A percentile compares a stretch with the other conserved stretches of the same genome.
These are phyloP conservation scores for Darevskia mixta DNA, from an alignment of 2,797 vertebrate species.

Conservation along the genomic window DNA sequence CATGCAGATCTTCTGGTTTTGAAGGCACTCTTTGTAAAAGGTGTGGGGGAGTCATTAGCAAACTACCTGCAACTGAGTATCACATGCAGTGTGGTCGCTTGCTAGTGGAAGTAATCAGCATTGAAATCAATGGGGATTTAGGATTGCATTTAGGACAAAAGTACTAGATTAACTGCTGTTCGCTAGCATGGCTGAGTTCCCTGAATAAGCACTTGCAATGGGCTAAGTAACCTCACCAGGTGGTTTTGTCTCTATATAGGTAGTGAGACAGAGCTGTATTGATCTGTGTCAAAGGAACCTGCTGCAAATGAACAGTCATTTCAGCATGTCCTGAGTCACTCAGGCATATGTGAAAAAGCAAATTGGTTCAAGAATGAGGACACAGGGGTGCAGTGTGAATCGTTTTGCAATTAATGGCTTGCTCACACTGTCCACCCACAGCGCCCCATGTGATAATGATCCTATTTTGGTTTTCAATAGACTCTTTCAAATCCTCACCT, in stretches of 20 bases:
- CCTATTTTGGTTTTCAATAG: slow-evolving; percentile 21
- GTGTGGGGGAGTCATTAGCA: not conserved
- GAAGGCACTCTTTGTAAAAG: not conserved
- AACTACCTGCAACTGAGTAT: not conserved
- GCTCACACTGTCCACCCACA: slow-evolving; percentile 15
- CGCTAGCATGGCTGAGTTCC: not conserved
- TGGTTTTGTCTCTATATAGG: not conserved
- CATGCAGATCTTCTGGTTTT: not conserved
- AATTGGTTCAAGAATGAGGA: slow-evolving; percentile 11
- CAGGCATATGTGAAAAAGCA: slow-evolving; percentile 17
- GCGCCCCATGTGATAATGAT: slow-evolving; percentile 8
- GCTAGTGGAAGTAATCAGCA: not conserved
- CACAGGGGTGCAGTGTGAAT: not conserved
- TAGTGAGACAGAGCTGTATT: not conserved
- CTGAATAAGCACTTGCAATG: not conserved
- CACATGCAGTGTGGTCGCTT: not conserved
- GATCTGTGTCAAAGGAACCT: not conserved
- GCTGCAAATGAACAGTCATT: slow-evolving; percentile 14
- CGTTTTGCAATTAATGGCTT: slow-evolving; percentile 14
- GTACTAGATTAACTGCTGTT: not conserved
- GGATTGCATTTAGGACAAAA: slow-evolving; percentile 2
- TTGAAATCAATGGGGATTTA: not conserved
- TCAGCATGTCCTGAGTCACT: slow-evolving; percentile 13
- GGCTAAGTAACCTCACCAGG: not conserved
- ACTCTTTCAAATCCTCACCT: slow-evolving; percentile 13